Base-by-base conservation (phyloP, 2,888 invertebrate genomes). In the Eumerus sabulonum region DNA sequence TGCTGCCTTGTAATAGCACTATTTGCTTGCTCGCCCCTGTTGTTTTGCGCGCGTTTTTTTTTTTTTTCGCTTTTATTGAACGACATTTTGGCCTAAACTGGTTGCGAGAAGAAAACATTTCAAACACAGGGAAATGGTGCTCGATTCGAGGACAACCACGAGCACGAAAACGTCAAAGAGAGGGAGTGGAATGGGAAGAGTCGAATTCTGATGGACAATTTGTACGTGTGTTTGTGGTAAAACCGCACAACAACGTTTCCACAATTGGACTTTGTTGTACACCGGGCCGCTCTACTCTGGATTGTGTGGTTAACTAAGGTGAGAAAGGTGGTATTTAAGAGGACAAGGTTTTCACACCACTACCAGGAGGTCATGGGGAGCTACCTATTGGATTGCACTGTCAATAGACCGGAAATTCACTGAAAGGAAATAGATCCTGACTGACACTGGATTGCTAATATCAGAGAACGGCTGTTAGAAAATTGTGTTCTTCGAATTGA, bases 51-150 rank as follows among this genome's bases (percentile, higher is more conserved):
- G 44, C 47, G 17, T 40, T 56, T 62, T n/a, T n/a, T n/a, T n/a
- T n/a, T n/a, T n/a, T n/a, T n/a, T n/a, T n/a, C n/a, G n/a, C n/a
- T n/a, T n/a, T 63, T 63, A 71, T 71, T 63, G 44, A 54, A 59
- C 56, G 62, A 71, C 71, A 56, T 71, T n/a, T 71, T 71, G 54
- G 71, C 71, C 62, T 48, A 63, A 71, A 63, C 71, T 56, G 62
- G 70, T 71, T 53, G 44, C 14, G 14, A 19, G 44, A 47, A 38
- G 53, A 53, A 53, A 45, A 51, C n/a, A 5, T 12, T 9, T 12
- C 13, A 48, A 45, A 47, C 17, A 9, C 7, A 16, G 11, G 11
- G 47, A 12, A 11, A n/a, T 36, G 47, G 48, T 27, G 40, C 50
- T 57, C n/a, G 18, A n/a, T 13, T 27, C 18, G 44, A 68, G 67